Conservation (phyloP, 2,888 invertebrate species). For the Aspidiotus rigidus region DNA sequence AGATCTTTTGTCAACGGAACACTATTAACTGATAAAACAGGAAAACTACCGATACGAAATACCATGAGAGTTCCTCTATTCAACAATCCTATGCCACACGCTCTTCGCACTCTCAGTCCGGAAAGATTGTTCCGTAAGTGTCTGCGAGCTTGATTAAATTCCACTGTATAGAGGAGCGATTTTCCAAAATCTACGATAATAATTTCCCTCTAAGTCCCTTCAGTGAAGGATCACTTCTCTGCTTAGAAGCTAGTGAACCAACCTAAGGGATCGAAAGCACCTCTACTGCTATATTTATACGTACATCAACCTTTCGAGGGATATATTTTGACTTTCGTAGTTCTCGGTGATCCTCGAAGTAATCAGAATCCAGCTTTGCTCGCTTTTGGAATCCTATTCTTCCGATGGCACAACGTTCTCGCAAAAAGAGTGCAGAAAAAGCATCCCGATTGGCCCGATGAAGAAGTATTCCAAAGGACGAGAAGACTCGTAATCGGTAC, state of each 20-base stretch:
- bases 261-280: too few species aligned
- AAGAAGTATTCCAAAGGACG: constrained; percentile 85
- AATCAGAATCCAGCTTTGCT: constrained; percentile 96
- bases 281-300: too few species aligned
- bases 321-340: constrained; percentile 47
- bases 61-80: constrained; percentile 86
- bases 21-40: constrained; percentile 62
- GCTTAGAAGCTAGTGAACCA: too few species aligned
- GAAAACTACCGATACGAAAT: constrained; percentile 71
- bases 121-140: constrained; percentile 84
- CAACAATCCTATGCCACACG: constrained; percentile 88
- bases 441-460: constrained; percentile 83
- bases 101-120: constrained; percentile 81
- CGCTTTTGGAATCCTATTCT: constrained; percentile 83
- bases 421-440: constrained; percentile 67
- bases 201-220: too few species aligned
- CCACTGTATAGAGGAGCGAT: too few species aligned
- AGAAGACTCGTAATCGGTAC: constrained; percentile 84
- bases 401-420: constrained; percentile 91
- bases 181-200: too few species aligned
- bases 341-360: constrained; percentile 88
- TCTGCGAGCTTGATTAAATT: too few species aligned
- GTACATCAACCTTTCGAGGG: too few species aligned
- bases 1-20: constrained; percentile 87
- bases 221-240: too few species aligned